Evolutionary conservation across 2,113 vertebrate species (phyloP).

Genomic region (Tupaia tana): DNA sequence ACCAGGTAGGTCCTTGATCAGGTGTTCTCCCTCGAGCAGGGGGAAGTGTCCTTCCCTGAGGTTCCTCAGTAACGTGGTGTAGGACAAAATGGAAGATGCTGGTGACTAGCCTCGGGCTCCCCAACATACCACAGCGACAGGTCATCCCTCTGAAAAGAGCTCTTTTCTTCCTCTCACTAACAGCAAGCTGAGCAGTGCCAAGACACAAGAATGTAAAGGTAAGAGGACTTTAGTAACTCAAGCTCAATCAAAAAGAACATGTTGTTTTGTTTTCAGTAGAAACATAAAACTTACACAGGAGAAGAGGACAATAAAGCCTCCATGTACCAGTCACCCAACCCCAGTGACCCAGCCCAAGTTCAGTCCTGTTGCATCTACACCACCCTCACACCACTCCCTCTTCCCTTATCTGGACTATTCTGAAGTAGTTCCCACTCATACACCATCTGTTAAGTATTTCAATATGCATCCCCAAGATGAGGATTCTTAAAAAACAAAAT

Average conservation of each 20-base stretch:
- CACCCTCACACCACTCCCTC: background rate
- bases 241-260: background rate
- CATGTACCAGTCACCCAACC: background rate
- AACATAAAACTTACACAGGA: background rate
- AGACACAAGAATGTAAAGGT: background rate
- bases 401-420: background rate
- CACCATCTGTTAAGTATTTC: background rate
- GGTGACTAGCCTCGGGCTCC: background rate
- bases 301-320: background rate
- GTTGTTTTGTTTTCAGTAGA: background rate
- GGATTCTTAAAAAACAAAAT: constrained; percentile 16
- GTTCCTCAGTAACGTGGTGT: background rate
- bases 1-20: background rate
- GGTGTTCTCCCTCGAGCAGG: background rate
- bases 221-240: constrained; percentile 29
- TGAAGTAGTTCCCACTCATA: constrained; percentile 7
- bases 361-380: background rate
- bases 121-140: background rate
- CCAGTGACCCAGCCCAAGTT: background rate
- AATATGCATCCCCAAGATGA: background rate
- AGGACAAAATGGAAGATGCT: background rate
- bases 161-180: background rate
- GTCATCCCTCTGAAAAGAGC: background rate
- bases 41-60: background rate
- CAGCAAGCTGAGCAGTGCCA: background rate